phyloP scores from a whole-genome alignment of 2,888 invertebrate genomes.

The Lycocerus yunnanus region DNA sequence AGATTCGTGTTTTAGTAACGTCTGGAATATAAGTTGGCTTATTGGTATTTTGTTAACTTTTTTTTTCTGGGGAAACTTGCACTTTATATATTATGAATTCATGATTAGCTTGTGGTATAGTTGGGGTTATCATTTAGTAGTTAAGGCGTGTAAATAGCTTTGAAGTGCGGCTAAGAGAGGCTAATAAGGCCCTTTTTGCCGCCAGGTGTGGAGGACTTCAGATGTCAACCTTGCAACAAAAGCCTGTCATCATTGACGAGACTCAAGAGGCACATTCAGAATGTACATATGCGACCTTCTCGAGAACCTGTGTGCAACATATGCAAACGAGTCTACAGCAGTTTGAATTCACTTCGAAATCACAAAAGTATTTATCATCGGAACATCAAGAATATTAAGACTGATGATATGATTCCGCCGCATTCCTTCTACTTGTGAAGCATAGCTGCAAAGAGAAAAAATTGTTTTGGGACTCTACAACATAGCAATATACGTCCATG shows the following conservation, averaged over 20 bases:
- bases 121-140: conserved; percentile 4
- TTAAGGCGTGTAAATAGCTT: conserved; percentile 39
- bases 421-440: conserved; percentile 54
- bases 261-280: conserved; percentile 90
- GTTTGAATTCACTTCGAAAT: conserved; percentile 87
- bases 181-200: conserved; percentile 57
- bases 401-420: conserved; percentile 55
- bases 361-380: conserved; percentile 93
- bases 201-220: conserved; percentile 84
- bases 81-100: background rate
- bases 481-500: conserved; percentile 29
- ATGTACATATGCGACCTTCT: conserved; percentile 88
- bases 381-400: conserved; percentile 74
- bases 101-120: background rate
- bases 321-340: conserved; percentile 90
- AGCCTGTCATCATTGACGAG: conserved; percentile 84
- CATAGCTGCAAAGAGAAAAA: background rate
- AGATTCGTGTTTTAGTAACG: background rate
- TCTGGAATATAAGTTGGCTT: conserved; percentile 4
- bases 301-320: conserved; percentile 91
- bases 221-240: conserved; percentile 91
- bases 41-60: background rate
- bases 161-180: conserved; percentile 42
- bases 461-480: background rate
- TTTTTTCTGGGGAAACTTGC: background rate